Percentiles rank a stretch among this genome's conserved stretches.
Evolutionary conservation across 1,140 invertebrate species (phyloP).

Genomic region (Drosophila carrolli): DNA sequence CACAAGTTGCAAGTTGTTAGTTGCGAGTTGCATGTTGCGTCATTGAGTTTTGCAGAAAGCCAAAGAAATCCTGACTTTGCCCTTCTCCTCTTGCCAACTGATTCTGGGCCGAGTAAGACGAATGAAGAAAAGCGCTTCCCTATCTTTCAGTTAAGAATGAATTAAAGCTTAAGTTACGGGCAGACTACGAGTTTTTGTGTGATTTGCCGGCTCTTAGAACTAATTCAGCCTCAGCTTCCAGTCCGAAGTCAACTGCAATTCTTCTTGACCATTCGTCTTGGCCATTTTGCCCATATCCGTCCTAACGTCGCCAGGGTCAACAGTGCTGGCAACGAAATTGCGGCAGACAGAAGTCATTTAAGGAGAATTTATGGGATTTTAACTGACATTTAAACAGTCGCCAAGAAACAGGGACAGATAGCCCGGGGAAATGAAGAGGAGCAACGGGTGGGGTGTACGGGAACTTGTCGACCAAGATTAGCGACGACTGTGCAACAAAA

Average conservation of each 20-base stretch:
- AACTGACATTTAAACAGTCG: conserved; percentile 81
- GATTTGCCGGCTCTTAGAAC: conserved; percentile 30
- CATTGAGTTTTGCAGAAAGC: conserved; percentile 44
- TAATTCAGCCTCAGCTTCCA: conserved; percentile 41
- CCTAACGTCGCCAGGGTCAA: conserved; percentile 47
- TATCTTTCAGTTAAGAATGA: conserved; percentile 31
- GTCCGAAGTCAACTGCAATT: conserved; percentile 49
- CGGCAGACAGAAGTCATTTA: conserved; percentile 83
- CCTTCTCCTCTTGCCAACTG: conserved; percentile 8
- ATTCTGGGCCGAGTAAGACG: conserved; percentile 28
- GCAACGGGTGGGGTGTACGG: conserved; percentile 1
- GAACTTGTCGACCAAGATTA: conserved; percentile 77
- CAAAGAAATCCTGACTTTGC: background rate
- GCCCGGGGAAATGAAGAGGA: background rate
- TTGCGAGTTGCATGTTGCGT: conserved; percentile 46
- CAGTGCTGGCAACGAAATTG: conserved; percentile 62
- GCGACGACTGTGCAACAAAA: conserved; percentile 78
- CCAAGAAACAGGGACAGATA: conserved; percentile 37
- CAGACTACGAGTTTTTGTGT: conserved; percentile 16
- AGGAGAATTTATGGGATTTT: conserved; percentile 83
- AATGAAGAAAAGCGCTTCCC: conserved; percentile 3
- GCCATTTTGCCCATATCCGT: conserved; percentile 50
- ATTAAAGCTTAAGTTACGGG: conserved; percentile 26
- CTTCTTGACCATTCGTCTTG: conserved; percentile 55
- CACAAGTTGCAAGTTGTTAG: conserved; percentile 45